These are phyloP conservation scores for Poeciliopsis turrubarensis DNA, from an alignment of 2,113 vertebrate species.

Conservation along the genomic window DNA sequence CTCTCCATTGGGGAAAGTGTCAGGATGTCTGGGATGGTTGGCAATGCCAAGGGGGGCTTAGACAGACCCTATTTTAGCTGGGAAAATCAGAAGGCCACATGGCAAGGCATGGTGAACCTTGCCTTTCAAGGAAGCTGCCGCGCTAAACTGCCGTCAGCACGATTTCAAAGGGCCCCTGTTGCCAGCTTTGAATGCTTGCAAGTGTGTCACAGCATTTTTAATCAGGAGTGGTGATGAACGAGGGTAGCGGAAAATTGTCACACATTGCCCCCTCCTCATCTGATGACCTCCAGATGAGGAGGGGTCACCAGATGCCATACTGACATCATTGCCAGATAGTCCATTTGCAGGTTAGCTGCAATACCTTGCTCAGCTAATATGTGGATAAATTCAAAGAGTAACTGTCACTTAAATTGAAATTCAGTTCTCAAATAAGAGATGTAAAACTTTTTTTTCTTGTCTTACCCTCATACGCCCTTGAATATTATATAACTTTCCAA, in stretches of 20 bases:
- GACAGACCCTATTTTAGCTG: constrained; percentile 84
- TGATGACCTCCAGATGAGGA: constrained; percentile 45
- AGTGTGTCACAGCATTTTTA: constrained; percentile 76
- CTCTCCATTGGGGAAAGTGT: constrained; percentile 83
- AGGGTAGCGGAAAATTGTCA: constrained; percentile 70
- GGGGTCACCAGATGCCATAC: constrained; percentile 28
- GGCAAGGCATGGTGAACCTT: constrained; percentile 78
- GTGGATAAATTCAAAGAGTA: constrained; percentile 48
- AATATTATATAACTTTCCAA: too few species aligned
- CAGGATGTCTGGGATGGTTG: constrained; percentile 86
- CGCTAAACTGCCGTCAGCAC: constrained; percentile 79
- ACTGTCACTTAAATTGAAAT: constrained; percentile 11
- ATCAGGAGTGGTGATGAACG: constrained; percentile 74
- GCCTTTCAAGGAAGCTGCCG: constrained; percentile 82
- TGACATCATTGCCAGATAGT: constrained; percentile 58
- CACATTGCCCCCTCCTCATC: constrained; percentile 41
- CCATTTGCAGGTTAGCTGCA: constrained; percentile 69
- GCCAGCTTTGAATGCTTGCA: constrained; percentile 74
- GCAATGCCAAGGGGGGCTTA: constrained; percentile 84
- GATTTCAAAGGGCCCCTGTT: constrained; percentile 77
- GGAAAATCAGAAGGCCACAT: constrained; percentile 84
- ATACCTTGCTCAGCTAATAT: constrained; percentile 41
- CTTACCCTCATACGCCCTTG: too few species aligned
- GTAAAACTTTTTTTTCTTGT: neutral
- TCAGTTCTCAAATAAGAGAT: constrained; percentile 20